Conservation (phyloP, 1,140 invertebrate genomes). For the Drosophila subpulchrella region DNA sequence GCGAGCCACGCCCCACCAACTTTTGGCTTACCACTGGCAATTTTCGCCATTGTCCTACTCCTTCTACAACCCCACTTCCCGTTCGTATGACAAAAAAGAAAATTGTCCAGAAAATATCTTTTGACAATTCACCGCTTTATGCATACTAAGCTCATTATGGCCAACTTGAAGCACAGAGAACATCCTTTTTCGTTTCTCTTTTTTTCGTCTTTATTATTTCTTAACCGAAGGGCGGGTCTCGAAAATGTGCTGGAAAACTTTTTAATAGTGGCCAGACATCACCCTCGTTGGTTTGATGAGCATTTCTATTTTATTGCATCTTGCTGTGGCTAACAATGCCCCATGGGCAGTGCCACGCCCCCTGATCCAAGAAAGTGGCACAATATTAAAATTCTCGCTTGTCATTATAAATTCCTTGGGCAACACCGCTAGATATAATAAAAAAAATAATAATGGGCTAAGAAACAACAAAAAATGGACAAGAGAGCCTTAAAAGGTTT, state of each 20-base stretch:
- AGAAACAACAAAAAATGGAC: constrained; percentile 37
- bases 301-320: constrained; percentile 79
- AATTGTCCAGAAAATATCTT: constrained; percentile 74
- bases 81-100: constrained; percentile 34
- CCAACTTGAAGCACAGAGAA: constrained; percentile 40
- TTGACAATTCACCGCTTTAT: constrained; percentile 75
- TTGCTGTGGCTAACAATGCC: constrained; percentile 67
- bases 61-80: neutral
- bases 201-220: constrained; percentile 33
- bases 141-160: constrained; percentile 82
- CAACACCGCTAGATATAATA: constrained; percentile 22
- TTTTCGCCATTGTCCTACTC: constrained; percentile 46
- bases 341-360: constrained; percentile 52
- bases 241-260: constrained; percentile 59
- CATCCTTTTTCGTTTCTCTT: constrained; percentile 36
- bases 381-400: constrained; percentile 77
- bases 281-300: constrained; percentile 54
- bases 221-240: constrained; percentile 44
- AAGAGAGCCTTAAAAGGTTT: constrained; percentile 25
- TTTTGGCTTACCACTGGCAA: constrained; percentile 49
- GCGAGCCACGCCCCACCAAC: constrained; percentile 36
- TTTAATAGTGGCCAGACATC: constrained; percentile 66
- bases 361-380: constrained; percentile 35
- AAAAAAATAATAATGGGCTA: constrained; percentile 43
- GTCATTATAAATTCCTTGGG: constrained; percentile 73